Percentiles rank a stretch among this genome's conserved stretches.
These are phyloP conservation scores for Cloeon dipterum DNA, from an alignment of 2,888 invertebrate genomes.

Conservation along the genomic window DNA sequence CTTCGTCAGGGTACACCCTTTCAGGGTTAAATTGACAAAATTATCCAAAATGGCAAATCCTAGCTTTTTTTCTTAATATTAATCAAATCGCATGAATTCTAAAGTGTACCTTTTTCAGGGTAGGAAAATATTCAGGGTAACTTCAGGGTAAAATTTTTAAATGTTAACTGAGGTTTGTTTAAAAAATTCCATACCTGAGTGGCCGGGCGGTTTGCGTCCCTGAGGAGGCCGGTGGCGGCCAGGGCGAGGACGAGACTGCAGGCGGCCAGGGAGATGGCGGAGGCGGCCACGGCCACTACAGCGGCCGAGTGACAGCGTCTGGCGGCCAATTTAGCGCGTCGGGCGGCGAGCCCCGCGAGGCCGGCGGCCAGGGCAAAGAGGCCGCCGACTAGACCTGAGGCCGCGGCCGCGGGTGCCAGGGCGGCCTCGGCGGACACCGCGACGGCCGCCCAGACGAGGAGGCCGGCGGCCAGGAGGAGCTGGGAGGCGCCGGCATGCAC, in stretches of 20 bases:
- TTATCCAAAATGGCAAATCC: too few species aligned
- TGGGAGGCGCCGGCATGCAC: background rate
- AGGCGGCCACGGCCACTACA: background rate
- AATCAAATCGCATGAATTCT: too few species aligned
- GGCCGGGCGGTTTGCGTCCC: slow-evolving; percentile 12
- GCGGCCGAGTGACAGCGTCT: background rate
- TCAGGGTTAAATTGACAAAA: too few species aligned
- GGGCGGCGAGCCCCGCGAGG: background rate
- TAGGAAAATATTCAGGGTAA: too few species aligned
- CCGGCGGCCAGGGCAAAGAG: background rate
- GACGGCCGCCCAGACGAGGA: background rate
- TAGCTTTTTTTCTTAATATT: too few species aligned
- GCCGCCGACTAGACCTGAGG: background rate
- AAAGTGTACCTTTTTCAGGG: too few species aligned
- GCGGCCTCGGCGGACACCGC: background rate
- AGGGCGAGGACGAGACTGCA: slow-evolving; percentile 15
- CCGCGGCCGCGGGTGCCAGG: background rate
- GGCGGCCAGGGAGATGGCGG: slow-evolving; percentile 13
- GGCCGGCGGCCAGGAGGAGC: background rate
- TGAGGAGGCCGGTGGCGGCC: slow-evolving; percentile 14
- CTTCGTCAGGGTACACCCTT: too few species aligned
- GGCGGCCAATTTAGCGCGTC: background rate
- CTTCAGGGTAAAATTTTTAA: too few species aligned
- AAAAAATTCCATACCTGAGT: background rate
- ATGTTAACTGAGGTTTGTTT: too few species aligned